phyloP scores from a whole-genome alignment of 2,888 invertebrate genomes.

The Formica aserva region DNA sequence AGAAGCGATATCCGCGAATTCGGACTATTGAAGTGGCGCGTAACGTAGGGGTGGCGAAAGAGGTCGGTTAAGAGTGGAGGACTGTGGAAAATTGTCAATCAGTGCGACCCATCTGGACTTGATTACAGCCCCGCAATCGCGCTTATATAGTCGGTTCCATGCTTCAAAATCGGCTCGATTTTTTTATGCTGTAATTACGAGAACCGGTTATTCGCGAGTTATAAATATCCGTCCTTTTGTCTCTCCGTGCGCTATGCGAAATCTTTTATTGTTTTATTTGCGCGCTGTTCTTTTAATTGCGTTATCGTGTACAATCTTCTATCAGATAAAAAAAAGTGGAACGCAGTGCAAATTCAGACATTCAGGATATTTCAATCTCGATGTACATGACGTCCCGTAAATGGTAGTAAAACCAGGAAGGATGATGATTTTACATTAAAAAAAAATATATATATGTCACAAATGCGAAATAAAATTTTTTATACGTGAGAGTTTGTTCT shows the following conservation, averaged over 20 bases:
- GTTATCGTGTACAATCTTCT: conserved; percentile 38
- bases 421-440: conserved; percentile 28
- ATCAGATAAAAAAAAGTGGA: conserved; percentile 14
- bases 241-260: background rate
- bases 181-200: conserved; percentile 69
- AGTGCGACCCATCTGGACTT: conserved; percentile 80
- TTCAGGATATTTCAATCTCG: conserved; percentile 46
- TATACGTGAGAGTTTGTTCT: background rate
- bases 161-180: conserved; percentile 72
- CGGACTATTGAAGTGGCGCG: conserved; percentile 58
- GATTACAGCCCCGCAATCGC: conserved; percentile 77
- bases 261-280: conserved; percentile 45
- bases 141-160: conserved; percentile 66
- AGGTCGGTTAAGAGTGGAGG: conserved; percentile 63
- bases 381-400: conserved; percentile 37
- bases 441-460: conserved; percentile 9
- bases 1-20: conserved; percentile 66
- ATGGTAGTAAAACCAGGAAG: background rate
- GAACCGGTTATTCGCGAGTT: conserved; percentile 38
- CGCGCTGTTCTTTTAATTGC: conserved; percentile 44
- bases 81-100: conserved; percentile 82
- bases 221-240: conserved; percentile 57
- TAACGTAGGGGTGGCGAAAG: conserved; percentile 53
- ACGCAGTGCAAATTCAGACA: conserved; percentile 38
- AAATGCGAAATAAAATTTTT: conserved; percentile 31